These are phyloP conservation scores for Lagenorhynchus albirostris DNA, from an alignment of 2,113 vertebrate species.

Conservation along the genomic window DNA sequence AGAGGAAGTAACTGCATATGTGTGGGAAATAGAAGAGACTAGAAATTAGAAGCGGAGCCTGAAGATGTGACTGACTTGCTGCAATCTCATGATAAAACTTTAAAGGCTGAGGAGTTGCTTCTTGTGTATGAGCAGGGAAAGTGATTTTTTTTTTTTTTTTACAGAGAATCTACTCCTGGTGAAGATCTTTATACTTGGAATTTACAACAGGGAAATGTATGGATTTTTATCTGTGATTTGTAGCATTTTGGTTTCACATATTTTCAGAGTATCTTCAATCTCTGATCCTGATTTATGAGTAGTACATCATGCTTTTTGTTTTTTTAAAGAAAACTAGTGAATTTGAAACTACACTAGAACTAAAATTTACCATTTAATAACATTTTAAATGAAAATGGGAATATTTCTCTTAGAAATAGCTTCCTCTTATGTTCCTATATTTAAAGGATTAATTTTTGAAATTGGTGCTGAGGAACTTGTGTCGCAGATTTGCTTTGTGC, in stretches of 20 bases:
- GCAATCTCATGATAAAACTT: too few species aligned
- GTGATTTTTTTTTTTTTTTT: too few species aligned
- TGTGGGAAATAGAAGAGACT: too few species aligned
- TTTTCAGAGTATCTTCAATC: not conserved
- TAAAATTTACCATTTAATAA: not conserved
- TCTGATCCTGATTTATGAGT: not conserved
- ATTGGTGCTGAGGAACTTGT: not conserved
- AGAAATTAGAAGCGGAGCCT: too few species aligned
- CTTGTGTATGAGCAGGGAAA: too few species aligned
- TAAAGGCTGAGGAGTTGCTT: too few species aligned
- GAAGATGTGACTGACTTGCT: too few species aligned
- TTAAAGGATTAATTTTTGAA: not conserved
- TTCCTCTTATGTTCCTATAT: not conserved
- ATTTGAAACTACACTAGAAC: not conserved
- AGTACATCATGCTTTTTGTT: not conserved
- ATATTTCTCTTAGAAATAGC: not conserved
- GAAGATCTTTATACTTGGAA: not conserved
- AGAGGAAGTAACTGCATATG: too few species aligned
- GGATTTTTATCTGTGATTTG: not conserved
- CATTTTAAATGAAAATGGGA: not conserved
- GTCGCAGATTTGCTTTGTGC: not conserved
- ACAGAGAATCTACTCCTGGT: too few species aligned
- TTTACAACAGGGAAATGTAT: not conserved
- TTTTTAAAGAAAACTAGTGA: not conserved
- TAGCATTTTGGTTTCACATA: not conserved